Base-by-base conservation (phyloP, 2,888 invertebrate species). In the Amphipoea lucens region DNA sequence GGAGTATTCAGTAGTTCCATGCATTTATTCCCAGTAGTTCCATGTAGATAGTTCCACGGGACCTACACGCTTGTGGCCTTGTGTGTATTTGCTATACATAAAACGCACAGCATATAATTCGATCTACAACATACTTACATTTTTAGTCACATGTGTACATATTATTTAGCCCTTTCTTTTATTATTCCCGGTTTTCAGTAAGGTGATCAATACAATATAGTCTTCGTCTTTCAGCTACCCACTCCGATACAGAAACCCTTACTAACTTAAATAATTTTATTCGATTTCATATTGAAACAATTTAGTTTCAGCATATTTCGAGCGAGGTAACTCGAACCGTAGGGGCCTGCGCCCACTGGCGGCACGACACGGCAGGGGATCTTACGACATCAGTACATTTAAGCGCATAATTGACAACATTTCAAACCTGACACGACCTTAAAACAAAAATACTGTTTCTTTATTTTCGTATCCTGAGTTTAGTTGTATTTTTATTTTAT, bases 221-320 rank as follows among this genome's bases (percentile, higher is more conserved):
- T 23, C 4, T 74, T 74, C 29, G n/a, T 23, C 4, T 74, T 74
- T 45, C 42, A 68, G 23, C n/a, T 40, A 23, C 11, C 9, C 7
- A 45, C 60, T 67, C 0, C 36, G 7, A 60, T n/a, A 62, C 12
- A 48, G 14, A 54, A 60, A 80, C 54, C 62, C 29, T 45, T 4
- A 78, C 54, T 54, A 78, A 48, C 40, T 29, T 1, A 29, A 83
- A 66, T 48, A 70, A 67, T 74, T 74, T 74, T 70, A 81, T 76
- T 75, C 68, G 69, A 66, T 77, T 82, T 62, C 29, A 29, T 75
- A 75, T 73, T 23, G 65, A 65, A 75, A 67, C 57, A 72, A 67
- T 75, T 75, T 29, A 69, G 67, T 71, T 72, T 76, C 73, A 83
- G 48, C 67, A 62, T 83, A 83, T 86, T 79, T 79, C 51, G 45